phyloP scores from a whole-genome alignment of 1,140 invertebrate genomes.

The Muscidifurax raptorellus region DNA sequence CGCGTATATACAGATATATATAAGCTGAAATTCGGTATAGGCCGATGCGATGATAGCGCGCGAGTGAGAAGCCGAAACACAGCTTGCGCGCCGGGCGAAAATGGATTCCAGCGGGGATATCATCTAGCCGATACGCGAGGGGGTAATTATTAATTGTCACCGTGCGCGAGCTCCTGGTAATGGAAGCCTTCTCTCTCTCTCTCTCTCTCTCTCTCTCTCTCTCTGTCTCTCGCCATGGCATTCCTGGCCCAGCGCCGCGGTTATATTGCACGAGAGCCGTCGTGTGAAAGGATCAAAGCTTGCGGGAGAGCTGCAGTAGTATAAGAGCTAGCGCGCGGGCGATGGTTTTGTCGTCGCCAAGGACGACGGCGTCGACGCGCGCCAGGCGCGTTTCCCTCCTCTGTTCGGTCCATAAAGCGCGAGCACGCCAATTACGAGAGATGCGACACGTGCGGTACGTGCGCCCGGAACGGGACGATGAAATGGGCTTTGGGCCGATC shows the following conservation, averaged over 20 bases:
- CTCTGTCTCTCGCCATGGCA: not conserved
- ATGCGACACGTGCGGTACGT: not conserved
- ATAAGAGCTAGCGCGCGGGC: not conserved
- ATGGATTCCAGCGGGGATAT: slow-evolving; percentile 63
- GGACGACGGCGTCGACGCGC: not conserved
- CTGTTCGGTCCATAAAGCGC: not conserved
- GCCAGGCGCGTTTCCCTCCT: not conserved
- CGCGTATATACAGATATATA: not conserved
- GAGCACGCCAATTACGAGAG: not conserved
- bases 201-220: not conserved
- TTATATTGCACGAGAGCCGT: not conserved
- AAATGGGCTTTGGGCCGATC: not conserved
- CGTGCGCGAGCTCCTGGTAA: slow-evolving; percentile 53
- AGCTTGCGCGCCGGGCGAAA: slow-evolving; percentile 57
- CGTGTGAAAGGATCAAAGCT: not conserved
- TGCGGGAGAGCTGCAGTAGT: not conserved
- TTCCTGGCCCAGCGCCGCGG: not conserved
- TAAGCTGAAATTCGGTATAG: no score
- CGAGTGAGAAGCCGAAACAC: slow-evolving; percentile 46
- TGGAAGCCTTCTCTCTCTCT: slow-evolving; percentile 54
- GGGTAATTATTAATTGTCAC: slow-evolving; percentile 70
- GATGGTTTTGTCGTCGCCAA: not conserved
- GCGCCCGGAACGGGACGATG: not conserved
- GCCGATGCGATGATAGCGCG: no score
- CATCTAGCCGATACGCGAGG: slow-evolving; percentile 60